These are phyloP conservation scores for Mylabris phalerata DNA, from an alignment of 1,140 invertebrate species.

Conservation along the genomic window DNA sequence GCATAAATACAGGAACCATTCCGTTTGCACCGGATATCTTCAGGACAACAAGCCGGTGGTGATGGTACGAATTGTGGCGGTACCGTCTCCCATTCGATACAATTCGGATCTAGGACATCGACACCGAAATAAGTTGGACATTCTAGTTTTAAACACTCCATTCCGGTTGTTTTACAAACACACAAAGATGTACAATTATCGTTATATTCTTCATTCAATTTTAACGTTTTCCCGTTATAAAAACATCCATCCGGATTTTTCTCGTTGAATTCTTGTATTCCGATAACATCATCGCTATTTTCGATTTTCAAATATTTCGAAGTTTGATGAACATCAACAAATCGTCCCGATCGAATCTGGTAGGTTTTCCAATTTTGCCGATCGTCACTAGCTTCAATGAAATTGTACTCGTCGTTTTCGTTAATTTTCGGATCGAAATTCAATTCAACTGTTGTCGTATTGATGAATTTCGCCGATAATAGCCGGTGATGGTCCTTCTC, in stretches of 20 bases:
- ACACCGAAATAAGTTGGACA: constrained; percentile 77
- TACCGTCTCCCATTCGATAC: constrained; percentile 75
- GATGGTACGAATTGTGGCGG: constrained; percentile 62
- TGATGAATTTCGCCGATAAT: constrained; percentile 38
- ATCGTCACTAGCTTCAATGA: constrained; percentile 42
- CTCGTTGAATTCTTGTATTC: constrained; percentile 20
- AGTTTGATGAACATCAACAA: constrained; percentile 34
- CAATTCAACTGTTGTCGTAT: constrained; percentile 38
- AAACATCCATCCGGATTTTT: constrained; percentile 39
- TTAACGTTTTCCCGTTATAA: constrained; percentile 53
- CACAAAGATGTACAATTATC: constrained; percentile 70
- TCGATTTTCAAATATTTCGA: constrained; percentile 36
- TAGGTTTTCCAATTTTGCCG: constrained; percentile 40
- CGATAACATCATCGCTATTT: constrained; percentile 31
- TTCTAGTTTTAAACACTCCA: constrained; percentile 69
- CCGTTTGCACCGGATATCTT: constrained; percentile 65
- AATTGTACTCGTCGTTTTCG: constrained; percentile 29
- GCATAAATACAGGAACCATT: constrained; percentile 71
- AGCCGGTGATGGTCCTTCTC: constrained; percentile 30
- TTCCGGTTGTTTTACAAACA: constrained; percentile 55
- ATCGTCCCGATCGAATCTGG: constrained; percentile 36
- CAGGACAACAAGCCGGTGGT: constrained; percentile 76
- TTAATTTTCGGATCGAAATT: constrained; percentile 37
- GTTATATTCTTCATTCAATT: constrained; percentile 52
- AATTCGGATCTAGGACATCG: constrained; percentile 73